Conservation (phyloP, 2,888 invertebrate species). For the Belgica antarctica region DNA sequence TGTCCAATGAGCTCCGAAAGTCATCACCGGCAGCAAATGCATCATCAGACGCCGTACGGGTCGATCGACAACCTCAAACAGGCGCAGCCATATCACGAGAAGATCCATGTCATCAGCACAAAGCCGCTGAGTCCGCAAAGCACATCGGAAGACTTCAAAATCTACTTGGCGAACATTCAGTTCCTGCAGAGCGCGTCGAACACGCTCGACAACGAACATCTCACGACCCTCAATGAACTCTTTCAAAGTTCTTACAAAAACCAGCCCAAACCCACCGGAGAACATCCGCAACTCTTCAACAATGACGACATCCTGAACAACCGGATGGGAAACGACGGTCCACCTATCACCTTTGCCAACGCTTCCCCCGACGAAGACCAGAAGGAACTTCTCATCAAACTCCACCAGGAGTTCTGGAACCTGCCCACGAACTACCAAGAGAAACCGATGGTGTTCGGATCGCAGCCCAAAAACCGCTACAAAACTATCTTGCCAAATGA, state of each 20-base stretch:
- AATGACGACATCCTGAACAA: conserved; percentile 39
- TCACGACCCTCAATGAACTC: conserved; percentile 60
- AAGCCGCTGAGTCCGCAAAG: conserved; percentile 66
- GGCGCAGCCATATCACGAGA: conserved; percentile 32
- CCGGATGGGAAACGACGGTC: conserved; percentile 42
- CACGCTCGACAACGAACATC: conserved; percentile 61
- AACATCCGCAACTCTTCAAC: conserved; percentile 50
- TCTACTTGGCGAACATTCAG: conserved; percentile 71
- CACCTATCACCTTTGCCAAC: neutral
- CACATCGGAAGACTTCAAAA: conserved; percentile 67
- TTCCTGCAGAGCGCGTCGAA: conserved; percentile 70
- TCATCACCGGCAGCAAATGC: conserved; percentile 16
- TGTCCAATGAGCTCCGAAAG: neutral
- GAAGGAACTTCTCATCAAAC: conserved; percentile 62
- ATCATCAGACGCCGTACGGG: conserved; percentile 35
- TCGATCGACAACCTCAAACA: conserved; percentile 36
- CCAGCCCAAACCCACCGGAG: conserved; percentile 52
- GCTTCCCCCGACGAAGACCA: conserved; percentile 59
- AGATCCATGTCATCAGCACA: conserved; percentile 56
- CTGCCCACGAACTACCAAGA: conserved; percentile 89
- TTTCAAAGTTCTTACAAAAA: conserved; percentile 61
- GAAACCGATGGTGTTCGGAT: conserved; percentile 83
- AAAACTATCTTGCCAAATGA: conserved; percentile 87
- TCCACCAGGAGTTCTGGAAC: conserved; percentile 92
- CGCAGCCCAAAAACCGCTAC: conserved; percentile 86